phyloP scores from a whole-genome alignment of 2,888 invertebrate genomes.

The Macaria liturata region DNA sequence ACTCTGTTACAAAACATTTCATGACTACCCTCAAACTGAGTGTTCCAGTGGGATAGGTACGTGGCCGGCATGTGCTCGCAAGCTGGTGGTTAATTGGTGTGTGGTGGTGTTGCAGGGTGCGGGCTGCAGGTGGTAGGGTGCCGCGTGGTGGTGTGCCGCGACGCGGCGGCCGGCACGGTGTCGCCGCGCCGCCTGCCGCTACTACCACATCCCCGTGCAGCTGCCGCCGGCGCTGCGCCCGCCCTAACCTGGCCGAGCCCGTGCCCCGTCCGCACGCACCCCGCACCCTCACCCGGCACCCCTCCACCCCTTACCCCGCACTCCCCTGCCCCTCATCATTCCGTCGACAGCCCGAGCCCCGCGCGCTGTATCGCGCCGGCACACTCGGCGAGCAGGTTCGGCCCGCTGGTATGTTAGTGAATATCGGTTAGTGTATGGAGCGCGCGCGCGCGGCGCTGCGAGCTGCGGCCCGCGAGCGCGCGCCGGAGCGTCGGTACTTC shows the following conservation, averaged over 20 bases:
- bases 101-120: conserved; percentile 87
- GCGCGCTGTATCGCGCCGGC: conserved; percentile 68
- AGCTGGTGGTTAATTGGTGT: conserved; percentile 9
- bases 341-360: conserved; percentile 46
- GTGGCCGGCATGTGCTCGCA: too few relatives aligned
- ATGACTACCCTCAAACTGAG: conserved; percentile 3
- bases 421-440: conserved; percentile 65
- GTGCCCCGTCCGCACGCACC: conserved; percentile 39
- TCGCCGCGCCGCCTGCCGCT: conserved; percentile 97
- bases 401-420: conserved; percentile 63
- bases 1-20: neutral
- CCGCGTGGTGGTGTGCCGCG: conserved; percentile 97
- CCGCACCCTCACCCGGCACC: conserved; percentile 20
- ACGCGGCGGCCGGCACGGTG: conserved; percentile 97
- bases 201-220: conserved; percentile 97
- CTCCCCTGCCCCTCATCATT: conserved; percentile 37
- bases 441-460: conserved; percentile 42
- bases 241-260: conserved; percentile 64
- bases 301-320: conserved; percentile 24
- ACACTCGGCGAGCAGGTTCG: conserved; percentile 66
- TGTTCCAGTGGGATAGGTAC: neutral
- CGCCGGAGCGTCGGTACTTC: conserved; percentile 50
- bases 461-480: conserved; percentile 40
- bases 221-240: conserved; percentile 89
- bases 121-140: conserved; percentile 97